phyloP scores from a whole-genome alignment of 1,140 invertebrate species.

The Pseudomyrmex dendroicus region DNA sequence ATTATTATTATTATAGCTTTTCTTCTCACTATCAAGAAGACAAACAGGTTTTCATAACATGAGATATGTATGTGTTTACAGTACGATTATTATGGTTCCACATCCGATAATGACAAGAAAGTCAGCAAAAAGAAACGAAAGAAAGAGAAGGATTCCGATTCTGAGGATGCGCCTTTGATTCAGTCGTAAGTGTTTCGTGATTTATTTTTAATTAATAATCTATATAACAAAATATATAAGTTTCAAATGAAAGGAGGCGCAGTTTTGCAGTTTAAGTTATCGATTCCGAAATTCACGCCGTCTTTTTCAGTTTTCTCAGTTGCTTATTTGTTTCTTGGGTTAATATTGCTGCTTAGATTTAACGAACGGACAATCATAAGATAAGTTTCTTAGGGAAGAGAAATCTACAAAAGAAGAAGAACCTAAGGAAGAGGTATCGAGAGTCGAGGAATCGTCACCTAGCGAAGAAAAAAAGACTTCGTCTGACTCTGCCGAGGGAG shows the following conservation, averaged over 20 bases:
- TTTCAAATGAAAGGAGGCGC: too few species aligned
- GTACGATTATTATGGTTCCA: constrained; percentile 91
- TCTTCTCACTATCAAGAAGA: neutral
- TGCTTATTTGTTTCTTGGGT: too few species aligned
- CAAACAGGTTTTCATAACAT: neutral
- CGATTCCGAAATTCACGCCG: too few species aligned
- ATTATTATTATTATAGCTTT: neutral
- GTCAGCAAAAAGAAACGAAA: constrained; percentile 91
- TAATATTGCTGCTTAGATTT: too few species aligned
- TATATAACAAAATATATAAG: constrained; percentile 5
- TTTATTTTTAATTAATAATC: constrained; percentile 18
- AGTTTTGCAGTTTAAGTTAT: too few species aligned
- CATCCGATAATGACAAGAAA: constrained; percentile 85
- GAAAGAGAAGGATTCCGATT: constrained; percentile 91
- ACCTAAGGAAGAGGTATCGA: constrained; percentile 64
- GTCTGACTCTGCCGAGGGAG: constrained; percentile 73
- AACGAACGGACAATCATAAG: too few species aligned
- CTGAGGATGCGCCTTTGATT: constrained; percentile 84
- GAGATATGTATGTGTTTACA: constrained; percentile 79
- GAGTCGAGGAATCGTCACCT: constrained; percentile 69
- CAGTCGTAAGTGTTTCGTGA: constrained; percentile 72
- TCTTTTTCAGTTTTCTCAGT: too few species aligned
- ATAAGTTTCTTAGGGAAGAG: constrained; percentile 70
- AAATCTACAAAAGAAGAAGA: constrained; percentile 72
- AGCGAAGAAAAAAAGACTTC: constrained; percentile 67